Base-by-base conservation (phyloP, 1,140 invertebrate species). In the Ceratoteleas bidentatus region DNA sequence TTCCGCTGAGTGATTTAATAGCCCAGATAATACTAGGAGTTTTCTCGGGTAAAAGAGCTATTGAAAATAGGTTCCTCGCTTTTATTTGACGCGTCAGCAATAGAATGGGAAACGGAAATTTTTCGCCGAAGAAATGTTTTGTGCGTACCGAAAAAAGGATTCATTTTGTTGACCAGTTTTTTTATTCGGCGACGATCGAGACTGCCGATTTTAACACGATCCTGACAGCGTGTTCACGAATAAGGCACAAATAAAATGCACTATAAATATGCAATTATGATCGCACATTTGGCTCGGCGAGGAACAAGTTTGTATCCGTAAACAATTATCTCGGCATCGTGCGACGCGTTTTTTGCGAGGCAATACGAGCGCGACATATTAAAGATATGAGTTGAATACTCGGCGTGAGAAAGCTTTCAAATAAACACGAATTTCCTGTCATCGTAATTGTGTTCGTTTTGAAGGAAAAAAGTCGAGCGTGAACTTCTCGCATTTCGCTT, bases 241-340 rank as follows among this genome's bases (percentile, higher is more conserved):
- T 47, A 50, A 80, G 45, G 68, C 50, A 65, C 24, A 65, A 66
- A 54, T 61, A 65, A 61, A 70, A 65, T 72, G 33, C 34, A 24
- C 15, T 68, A 72, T 75, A 77, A 82, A 82, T 82, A 70, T 82
- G 66, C 73, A 82, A 82, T 82, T 76, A 77, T 76, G 68, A 82
- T 15, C 34, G 6, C 56, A 45, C n/a, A 56, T 50, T 43, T 14
- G 38, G 52, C 38, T 47, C 45, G 49, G 52, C 57, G 43, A 56
- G 43, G 61, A 82, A 76, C 79, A 77, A 82, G 79, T 82, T 82
- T 76, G 73, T 73, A 82, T 82, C 80, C 72, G 61, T 65, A 76
- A 81, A 81, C 79, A 81, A 81, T 81, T 81, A 81, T 81, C 66
- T 76, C 76, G 68, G 72, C 79, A 81, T 73, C 72, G 61, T 73